Evolutionary conservation across 2,888 invertebrate genomes (phyloP).

Genomic region (Lasius fuliginosus): DNA sequence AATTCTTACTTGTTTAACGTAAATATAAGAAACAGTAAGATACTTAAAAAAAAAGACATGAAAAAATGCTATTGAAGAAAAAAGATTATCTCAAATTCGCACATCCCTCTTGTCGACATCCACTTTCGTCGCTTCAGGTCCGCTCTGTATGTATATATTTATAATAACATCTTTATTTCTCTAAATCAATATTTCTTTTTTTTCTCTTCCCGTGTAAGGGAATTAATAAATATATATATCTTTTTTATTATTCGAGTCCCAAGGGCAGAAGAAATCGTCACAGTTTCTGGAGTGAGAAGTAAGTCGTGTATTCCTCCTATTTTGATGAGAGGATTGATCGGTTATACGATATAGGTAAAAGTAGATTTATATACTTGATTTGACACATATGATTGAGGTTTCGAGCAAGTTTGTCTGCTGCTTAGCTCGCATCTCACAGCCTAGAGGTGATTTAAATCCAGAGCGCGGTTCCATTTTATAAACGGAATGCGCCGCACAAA

Average conservation of each 20-base stretch:
- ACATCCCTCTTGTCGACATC: conserved; percentile 36
- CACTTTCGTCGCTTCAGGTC: conserved; percentile 12
- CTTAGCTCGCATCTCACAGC: conserved; percentile 85
- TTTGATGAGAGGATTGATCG: conserved; percentile 55
- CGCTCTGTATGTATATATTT: conserved; percentile 51
- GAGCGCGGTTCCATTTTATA: conserved; percentile 68
- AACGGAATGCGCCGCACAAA: conserved; percentile 72
- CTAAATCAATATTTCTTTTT: conserved; percentile 53
- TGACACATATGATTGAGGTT: conserved; percentile 86
- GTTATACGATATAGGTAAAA: conserved; percentile 79
- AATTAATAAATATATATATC: conserved; percentile 62
- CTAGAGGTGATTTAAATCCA: conserved; percentile 83
- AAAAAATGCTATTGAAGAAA: background rate
- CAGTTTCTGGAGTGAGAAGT: conserved; percentile 62
- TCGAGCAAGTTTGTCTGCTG: conserved; percentile 84
- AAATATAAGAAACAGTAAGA: background rate
- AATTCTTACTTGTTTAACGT: background rate
- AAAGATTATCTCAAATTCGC: conserved; percentile 49
- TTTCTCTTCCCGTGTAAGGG: conserved; percentile 52
- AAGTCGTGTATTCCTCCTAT: conserved; percentile 38
- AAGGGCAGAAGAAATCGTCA: conserved; percentile 58
- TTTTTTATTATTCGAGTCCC: conserved; percentile 55
- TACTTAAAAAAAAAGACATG: background rate
- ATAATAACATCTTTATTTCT: conserved; percentile 57
- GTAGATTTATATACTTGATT: conserved; percentile 82